Conservation (phyloP, 2,113 vertebrate species). For the Andinoacara biseriatus region DNA sequence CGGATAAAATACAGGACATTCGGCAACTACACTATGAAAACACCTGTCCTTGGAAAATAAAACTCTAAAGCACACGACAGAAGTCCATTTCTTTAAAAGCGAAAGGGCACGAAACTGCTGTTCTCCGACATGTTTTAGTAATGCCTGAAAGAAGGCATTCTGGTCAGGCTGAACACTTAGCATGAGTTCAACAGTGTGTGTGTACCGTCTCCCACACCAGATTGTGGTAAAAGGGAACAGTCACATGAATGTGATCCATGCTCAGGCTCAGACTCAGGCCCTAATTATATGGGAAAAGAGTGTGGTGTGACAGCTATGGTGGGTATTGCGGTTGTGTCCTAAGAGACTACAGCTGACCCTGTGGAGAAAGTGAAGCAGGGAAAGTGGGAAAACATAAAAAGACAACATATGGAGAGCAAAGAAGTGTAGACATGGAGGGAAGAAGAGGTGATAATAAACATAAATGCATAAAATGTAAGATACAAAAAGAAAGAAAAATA, state of each 20-base stretch:
- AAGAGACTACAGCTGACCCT: conserved; percentile 72
- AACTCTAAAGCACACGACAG: neutral
- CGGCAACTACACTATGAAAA: conserved; percentile 6
- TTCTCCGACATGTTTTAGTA: conserved; percentile 60
- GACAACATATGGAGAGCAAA: conserved; percentile 20
- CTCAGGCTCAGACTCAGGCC: conserved; percentile 74
- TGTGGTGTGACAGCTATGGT: conserved; percentile 78
- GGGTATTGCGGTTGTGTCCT: conserved; percentile 72
- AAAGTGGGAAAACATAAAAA: conserved; percentile 61
- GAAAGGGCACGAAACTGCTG: conserved; percentile 42
- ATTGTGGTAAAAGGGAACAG: conserved; percentile 75
- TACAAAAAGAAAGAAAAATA: neutral
- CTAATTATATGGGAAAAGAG: conserved; percentile 80
- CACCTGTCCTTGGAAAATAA: conserved; percentile 44
- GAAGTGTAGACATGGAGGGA: neutral
- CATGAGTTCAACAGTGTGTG: conserved; percentile 71
- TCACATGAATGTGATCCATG: conserved; percentile 79
- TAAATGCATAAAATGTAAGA: neutral
- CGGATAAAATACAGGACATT: neutral
- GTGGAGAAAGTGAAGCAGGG: conserved; percentile 38
- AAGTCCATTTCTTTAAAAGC: conserved; percentile 11
- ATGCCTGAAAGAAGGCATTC: conserved; percentile 68
- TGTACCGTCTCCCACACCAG: conserved; percentile 70
- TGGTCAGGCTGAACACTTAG: conserved; percentile 71
- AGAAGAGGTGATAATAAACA: neutral